Percentiles rank a stretch among this genome's conserved stretches.
These are phyloP conservation scores for zebrafish (Danio rerio) DNA, from an alignment of 2,113 vertebrate genomes.

Conservation along the genomic window GRCz12tu NC_133182.1:71022501-71023000, in stretches of 20 bases:
- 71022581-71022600: not conserved
- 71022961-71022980: not conserved
- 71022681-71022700: slow-evolving; percentile 18
- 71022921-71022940: slow-evolving; percentile 32
- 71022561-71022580: not conserved
- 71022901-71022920: slow-evolving; percentile 35
- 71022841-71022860: slow-evolving; percentile 22
- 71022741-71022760: not conserved
- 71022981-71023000: not conserved
- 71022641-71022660: slow-evolving; percentile 1
- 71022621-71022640: no score
- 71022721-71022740: slow-evolving; percentile 50
- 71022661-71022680: slow-evolving; percentile 9
- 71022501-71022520: not conserved
- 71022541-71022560: no score
- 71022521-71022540: not conserved
- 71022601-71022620: no score
- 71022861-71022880: slow-evolving; percentile 31
- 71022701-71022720: slow-evolving; percentile 29
- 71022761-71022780: not conserved
- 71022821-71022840: not conserved
- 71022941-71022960: slow-evolving; percentile 16
- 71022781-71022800: not conserved
- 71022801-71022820: not conserved
- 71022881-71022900: slow-evolving; percentile 54